These are phyloP conservation scores for Tupaia chinensis DNA, from an alignment of 2,113 vertebrate species.

Conservation along the genomic window DNA sequence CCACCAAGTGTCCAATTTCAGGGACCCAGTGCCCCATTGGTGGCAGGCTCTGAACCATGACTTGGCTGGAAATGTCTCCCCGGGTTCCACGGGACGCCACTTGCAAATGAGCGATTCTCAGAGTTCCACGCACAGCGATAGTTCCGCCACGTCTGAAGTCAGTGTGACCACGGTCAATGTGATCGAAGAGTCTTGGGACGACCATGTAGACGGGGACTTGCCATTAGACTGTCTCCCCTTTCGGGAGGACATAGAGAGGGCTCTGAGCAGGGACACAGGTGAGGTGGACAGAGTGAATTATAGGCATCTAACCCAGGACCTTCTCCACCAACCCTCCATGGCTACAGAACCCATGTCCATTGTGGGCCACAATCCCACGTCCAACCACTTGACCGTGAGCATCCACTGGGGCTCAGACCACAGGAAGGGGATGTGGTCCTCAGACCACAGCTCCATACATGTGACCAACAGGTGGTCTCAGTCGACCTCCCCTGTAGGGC, in stretches of 20 bases:
- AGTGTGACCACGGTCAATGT: rapidly evolving
- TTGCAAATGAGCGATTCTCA: rapidly evolving
- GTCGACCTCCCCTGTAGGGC: not conserved
- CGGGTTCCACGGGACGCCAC: rapidly evolving
- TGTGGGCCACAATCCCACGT: not conserved
- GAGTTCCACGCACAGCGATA: not conserved
- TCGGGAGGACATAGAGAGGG: not conserved
- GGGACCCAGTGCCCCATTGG: not conserved
- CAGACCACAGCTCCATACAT: not conserved
- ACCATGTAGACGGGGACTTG: not conserved
- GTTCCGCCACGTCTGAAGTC: not conserved
- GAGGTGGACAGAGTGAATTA: too few species aligned
- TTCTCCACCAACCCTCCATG: rapidly evolving
- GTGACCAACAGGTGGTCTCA: rapidly evolving
- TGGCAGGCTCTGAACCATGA: not conserved
- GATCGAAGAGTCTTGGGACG: not conserved
- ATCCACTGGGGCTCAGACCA: constrained; percentile 16
- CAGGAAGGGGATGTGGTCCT: not conserved
- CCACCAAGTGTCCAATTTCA: not conserved
- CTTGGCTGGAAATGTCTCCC: not conserved
- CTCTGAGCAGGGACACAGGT: not conserved
- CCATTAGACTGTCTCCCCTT: rapidly evolving
- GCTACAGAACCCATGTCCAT: not conserved
- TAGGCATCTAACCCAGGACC: rapidly evolving
- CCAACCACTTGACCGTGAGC: not conserved